These are phyloP conservation scores for Cairina moschata DNA, from an alignment of 2,113 vertebrate genomes.

Conservation along the genomic window DNA sequence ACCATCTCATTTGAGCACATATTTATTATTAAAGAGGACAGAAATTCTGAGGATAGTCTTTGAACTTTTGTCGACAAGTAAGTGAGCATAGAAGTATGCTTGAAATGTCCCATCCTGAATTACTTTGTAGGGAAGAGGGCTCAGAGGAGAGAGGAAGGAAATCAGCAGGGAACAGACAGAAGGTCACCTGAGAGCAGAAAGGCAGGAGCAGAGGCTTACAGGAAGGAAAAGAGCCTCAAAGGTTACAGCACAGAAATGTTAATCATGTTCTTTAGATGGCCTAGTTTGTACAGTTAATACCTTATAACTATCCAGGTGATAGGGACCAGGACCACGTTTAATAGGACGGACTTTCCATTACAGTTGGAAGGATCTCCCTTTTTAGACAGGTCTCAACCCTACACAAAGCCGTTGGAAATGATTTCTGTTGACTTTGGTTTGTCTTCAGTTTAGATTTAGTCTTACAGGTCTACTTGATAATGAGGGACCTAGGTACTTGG, in stretches of 20 bases:
- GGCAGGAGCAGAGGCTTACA: not conserved
- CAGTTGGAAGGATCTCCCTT: not conserved
- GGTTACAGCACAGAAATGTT: fast-evolving
- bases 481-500: not conserved
- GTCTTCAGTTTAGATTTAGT: not conserved
- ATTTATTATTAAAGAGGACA: not conserved
- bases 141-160: not conserved
- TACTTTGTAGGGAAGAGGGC: not conserved
- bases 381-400: not conserved
- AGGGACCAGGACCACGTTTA: not conserved
- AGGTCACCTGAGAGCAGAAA: not conserved
- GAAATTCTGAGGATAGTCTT: not conserved
- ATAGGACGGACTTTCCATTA: not conserved
- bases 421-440: not conserved
- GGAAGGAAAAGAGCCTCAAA: not conserved
- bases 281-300: not conserved
- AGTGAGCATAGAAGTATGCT: not conserved
- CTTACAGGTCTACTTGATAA: not conserved
- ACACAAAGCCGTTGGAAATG: not conserved
- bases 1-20: fast-evolving
- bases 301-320: not conserved
- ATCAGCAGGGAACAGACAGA: not conserved
- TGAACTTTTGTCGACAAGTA: not conserved
- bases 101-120: not conserved
- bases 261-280: not conserved